Base-by-base conservation (phyloP, 2,797 vertebrate genomes). In the Acanthurus leucopareius region DNA sequence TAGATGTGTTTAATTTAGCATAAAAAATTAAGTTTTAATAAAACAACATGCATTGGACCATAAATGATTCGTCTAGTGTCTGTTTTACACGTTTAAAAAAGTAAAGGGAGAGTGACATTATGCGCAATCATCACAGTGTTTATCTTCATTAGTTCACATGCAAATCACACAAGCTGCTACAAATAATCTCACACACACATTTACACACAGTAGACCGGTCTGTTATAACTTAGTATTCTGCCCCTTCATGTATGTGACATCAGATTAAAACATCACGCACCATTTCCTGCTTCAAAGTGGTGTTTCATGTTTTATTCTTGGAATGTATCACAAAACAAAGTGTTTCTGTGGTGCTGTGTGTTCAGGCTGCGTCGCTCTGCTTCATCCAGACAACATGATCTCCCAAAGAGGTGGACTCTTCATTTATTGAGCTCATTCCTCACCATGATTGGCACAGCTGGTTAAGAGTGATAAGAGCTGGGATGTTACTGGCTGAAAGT, bases 61-160 rank as follows among this genome's bases (percentile, higher is more conserved):
- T 32, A 32, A 32, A 32, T 32, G 28, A 32, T 32, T 32, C 4
- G 28, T 5, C 28, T 32, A 32, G 28, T 32, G 7, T 10, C 15
- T 10, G 20, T 48, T 20, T 66, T 32, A 32, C 28, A 32, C 28
- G 4, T 32, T 32, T 32, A 32, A 15, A 42, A 13, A 51, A 56
- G 25, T 61, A 40, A 17, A 16, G 28, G 45, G 17, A 5, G 7
- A 20, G 52, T 48, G 62, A 17, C 42, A 2, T 25, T 3, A 15
- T 38, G 17, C 59, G 35, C n/a, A 14, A 14, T 42, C 0, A 1
- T 19, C 0, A 0, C 20, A 2, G 22, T 54, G 71, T 82, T 87
- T 71, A 48, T 25, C 61, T 51, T 57, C n/a, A 47, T 61, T 53
- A 64, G 65, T 72, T 66, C 35, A 65, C 45, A 35, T 48, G 73